Base-by-base conservation (phyloP, 2,797 vertebrate genomes). In the Phaenicophaeus curvirostris region DNA sequence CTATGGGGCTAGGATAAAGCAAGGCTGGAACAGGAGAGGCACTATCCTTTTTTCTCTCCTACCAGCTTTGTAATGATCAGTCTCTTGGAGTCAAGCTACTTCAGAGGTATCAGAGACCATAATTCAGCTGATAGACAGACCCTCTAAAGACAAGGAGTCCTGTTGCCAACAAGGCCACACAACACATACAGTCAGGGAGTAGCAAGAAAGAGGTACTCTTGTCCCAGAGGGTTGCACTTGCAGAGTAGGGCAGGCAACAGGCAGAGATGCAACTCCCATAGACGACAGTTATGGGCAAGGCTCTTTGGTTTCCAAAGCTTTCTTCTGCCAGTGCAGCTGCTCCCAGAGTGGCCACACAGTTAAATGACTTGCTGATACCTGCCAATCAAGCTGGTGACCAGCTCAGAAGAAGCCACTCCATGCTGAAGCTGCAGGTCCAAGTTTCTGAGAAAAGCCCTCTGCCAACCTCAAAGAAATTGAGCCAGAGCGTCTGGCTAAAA, bases 401-500 rank as follows among this genome's bases (percentile, higher is more conserved):
- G 61, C 46, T 94, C 79, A 39, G 65, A 62, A 33, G 20, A 96
- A 90, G 88, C 16, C 37, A 81, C 23, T 33, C 35, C 54, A 57
- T 68, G 31, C 3, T 76, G 74, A 91, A 67, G 25, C 59, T 65
- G 75, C 20, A 53, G 73, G 55, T 14, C 35, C 80, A 73, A 55
- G 41, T 77, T 73, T 74, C 35, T 76, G 87, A 41, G 57, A 62
- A 41, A 28, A 83, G 11, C 15, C n/a, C 46, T 90, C n/a, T 87
- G 80, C 76, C 82, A 86, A 84, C 67, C 61, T 76, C 30, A 50
- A 74, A 53, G 14, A 74, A 55, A 41, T 51, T 87, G 53, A 92
- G 85, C 30, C 62, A 89, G 68, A 93, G 69, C 69, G 75, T 63
- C 76, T 94, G 94, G 42, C 48, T 51, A 53, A 76, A 59, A 87